Conservation (phyloP, 2,797 vertebrate genomes). For the Tadarida brasiliensis region DNA sequence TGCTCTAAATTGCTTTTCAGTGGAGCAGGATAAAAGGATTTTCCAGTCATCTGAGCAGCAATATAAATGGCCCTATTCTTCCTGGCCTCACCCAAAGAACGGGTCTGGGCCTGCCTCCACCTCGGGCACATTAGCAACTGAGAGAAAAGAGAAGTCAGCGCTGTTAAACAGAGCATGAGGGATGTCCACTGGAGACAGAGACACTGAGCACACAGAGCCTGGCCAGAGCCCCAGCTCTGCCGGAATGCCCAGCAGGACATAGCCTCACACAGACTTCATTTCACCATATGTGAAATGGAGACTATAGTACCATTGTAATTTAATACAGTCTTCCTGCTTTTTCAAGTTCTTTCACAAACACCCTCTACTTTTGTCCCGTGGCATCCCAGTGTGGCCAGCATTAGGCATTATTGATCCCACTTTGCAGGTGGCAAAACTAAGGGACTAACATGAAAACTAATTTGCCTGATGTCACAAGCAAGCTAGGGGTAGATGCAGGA, state of each 20-base stretch:
- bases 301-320: background rate
- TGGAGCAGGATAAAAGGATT: slow-evolving; percentile 69
- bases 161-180: background rate
- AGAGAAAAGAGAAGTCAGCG: slow-evolving; percentile 67
- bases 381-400: background rate
- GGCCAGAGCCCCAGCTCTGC: background rate
- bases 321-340: background rate
- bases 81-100: slow-evolving; percentile 56
- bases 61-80: slow-evolving; percentile 73
- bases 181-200: background rate
- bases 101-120: slow-evolving; percentile 44
- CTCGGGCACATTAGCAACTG: background rate
- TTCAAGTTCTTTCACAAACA: background rate
- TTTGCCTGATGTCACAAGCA: background rate
- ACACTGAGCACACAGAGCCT: background rate
- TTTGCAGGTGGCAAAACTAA: background rate
- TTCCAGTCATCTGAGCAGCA: slow-evolving; percentile 69
- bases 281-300: background rate
- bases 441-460: background rate
- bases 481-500: background rate
- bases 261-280: background rate
- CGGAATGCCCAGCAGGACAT: background rate
- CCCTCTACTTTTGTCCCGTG: background rate
- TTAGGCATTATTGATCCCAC: background rate
- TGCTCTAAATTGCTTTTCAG: background rate